phyloP scores from a whole-genome alignment of 2,797 vertebrate species.

The Artibeus jamaicensis region DNA sequence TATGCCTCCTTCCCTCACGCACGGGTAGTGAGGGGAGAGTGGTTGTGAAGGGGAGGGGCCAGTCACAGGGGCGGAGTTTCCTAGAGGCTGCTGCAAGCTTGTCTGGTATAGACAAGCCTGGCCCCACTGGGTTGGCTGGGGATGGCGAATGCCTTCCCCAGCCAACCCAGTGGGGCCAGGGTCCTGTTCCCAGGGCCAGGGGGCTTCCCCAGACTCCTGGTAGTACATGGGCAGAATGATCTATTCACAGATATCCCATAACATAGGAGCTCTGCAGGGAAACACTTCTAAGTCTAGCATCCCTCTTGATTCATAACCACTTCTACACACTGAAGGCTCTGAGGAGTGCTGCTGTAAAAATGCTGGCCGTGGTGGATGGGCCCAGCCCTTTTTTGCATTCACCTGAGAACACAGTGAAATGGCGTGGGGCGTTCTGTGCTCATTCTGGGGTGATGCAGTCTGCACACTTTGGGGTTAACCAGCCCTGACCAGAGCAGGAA shows the following conservation, averaged over 20 bases:
- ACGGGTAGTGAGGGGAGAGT: neutral
- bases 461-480: no score
- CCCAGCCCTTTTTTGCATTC: rapidly evolving
- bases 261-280: neutral
- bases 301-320: neutral
- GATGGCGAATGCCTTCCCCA: rapidly evolving
- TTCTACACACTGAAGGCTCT: neutral
- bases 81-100: neutral
- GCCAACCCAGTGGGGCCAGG: rapidly evolving
- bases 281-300: neutral
- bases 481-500: neutral
- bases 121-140: no score
- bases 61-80: neutral
- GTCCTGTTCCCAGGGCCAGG: neutral
- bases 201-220: neutral
- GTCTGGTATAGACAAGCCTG: no score
- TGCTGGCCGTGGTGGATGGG: no score
- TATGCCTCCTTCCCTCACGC: neutral
- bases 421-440: rapidly evolving
- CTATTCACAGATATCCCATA: neutral
- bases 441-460: rapidly evolving
- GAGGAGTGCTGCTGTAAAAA: neutral
- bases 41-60: neutral
- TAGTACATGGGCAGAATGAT: neutral
- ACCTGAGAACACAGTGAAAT: rapidly evolving